Percentiles rank a stretch among this genome's conserved stretches.
phyloP scores from a whole-genome alignment of 2,888 invertebrate species.

The Pristionchus maxplancki region DNA sequence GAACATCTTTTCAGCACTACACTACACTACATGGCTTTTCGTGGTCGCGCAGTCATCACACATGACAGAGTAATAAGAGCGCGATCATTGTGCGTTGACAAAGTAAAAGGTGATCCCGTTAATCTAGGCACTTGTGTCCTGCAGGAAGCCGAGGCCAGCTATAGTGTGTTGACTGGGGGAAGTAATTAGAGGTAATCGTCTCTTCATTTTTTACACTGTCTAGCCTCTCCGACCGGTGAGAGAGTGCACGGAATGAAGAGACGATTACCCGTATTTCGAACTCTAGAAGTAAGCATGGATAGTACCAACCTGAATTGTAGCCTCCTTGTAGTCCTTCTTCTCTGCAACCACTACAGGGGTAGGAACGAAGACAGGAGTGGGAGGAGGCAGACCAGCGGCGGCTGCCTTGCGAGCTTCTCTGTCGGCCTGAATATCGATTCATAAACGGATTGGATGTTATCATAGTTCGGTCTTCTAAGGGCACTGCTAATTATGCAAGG shows the following conservation, averaged over 20 bases:
- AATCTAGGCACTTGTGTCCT: no score
- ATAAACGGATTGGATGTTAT: no score
- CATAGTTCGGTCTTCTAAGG: no score
- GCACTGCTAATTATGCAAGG: no score
- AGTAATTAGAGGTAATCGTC: neutral
- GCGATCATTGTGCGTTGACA: no score
- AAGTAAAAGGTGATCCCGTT: no score
- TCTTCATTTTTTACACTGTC: neutral
- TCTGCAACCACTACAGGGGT: neutral
- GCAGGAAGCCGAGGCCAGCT: no score
- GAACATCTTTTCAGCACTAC: no score
- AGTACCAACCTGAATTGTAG: neutral
- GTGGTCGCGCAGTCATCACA: no score
- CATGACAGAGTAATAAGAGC: no score
- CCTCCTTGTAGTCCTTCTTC: slow-evolving; percentile 45
- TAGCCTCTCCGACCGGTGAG: neutral
- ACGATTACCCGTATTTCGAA: neutral
- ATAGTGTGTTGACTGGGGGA: neutral
- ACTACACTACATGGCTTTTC: no score
- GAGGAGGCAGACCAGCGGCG: slow-evolving; percentile 45
- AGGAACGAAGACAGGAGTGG: neutral
- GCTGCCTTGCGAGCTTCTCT: slow-evolving; percentile 52
- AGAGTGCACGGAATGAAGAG: neutral
- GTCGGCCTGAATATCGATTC: slow-evolving; percentile 15
- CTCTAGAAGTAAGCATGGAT: no score